Conservation (phyloP, 1,140 invertebrate species). For the Drosophila littoralis region DNA sequence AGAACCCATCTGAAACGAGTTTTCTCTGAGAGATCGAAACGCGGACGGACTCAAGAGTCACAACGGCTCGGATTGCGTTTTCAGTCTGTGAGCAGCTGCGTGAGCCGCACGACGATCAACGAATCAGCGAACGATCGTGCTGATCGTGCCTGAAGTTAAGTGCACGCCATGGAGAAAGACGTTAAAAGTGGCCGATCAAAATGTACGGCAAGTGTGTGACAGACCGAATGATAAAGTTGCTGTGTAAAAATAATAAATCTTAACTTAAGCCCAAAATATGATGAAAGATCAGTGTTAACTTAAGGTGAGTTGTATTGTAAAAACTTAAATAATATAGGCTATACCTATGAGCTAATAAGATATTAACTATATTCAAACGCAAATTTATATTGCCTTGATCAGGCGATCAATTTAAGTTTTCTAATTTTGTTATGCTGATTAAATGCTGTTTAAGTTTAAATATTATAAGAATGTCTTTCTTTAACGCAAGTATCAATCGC, state of each 20-base stretch:
- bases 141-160: constrained; percentile 27
- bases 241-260: constrained; percentile 1
- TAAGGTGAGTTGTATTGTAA: background rate
- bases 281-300: background rate
- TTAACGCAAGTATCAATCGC: too few species aligned
- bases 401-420: background rate
- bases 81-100: constrained; percentile 77
- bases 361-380: background rate
- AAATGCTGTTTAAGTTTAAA: too few species aligned
- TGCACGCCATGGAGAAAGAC: constrained; percentile 32
- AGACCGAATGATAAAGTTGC: background rate
- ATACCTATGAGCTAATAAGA: background rate
- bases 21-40: constrained; percentile 27
- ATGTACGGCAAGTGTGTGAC: constrained; percentile 52
- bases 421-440: too few species aligned
- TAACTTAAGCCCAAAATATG: background rate
- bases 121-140: constrained; percentile 48
- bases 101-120: constrained; percentile 70
- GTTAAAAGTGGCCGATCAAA: constrained; percentile 39
- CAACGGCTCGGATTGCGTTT: constrained; percentile 39
- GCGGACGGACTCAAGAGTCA: constrained; percentile 49
- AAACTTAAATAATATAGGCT: background rate
- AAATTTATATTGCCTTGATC: background rate
- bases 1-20: constrained; percentile 43
- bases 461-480: too few species aligned